Percentiles rank a stretch among this genome's conserved stretches.
phyloP scores from a whole-genome alignment of 2,113 vertebrate genomes.

The Peromyscus leucopus region DNA sequence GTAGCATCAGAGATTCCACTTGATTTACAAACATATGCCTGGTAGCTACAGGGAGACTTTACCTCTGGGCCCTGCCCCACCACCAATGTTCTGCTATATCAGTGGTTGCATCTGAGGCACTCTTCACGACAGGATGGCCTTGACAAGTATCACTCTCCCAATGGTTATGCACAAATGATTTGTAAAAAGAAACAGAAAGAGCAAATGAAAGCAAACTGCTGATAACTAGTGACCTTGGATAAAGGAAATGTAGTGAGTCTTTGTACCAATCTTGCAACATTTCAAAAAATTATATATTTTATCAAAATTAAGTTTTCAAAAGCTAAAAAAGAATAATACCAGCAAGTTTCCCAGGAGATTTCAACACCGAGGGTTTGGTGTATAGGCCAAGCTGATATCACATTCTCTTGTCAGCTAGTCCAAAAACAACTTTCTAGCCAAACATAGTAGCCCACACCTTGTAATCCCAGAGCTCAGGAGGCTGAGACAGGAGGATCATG shows the following conservation, averaged over 20 bases:
- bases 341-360: conserved; percentile 56
- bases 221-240: conserved; percentile 36
- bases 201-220: conserved; percentile 60
- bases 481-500: neutral
- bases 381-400: conserved; percentile 18
- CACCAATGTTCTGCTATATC: conserved; percentile 46
- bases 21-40: conserved; percentile 62
- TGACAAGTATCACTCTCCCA: conserved; percentile 66
- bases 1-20: conserved; percentile 42
- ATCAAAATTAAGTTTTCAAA: conserved; percentile 68
- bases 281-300: conserved; percentile 32
- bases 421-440: conserved; percentile 45
- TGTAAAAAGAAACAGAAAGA: conserved; percentile 70
- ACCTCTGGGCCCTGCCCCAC: conserved; percentile 32
- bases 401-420: conserved; percentile 50
- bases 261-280: conserved; percentile 65
- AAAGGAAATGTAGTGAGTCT: conserved; percentile 62
- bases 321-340: conserved; percentile 28
- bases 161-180: conserved; percentile 59
- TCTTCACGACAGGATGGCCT: conserved; percentile 44
- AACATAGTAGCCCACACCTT: neutral
- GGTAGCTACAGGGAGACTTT: conserved; percentile 14
- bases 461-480: neutral
- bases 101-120: neutral
- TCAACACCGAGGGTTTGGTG: conserved; percentile 22